Percentiles rank a stretch among this genome's conserved stretches.
Evolutionary conservation across 2,797 vertebrate genomes (phyloP).

Genomic region (Orestias chungarensis): DNA sequence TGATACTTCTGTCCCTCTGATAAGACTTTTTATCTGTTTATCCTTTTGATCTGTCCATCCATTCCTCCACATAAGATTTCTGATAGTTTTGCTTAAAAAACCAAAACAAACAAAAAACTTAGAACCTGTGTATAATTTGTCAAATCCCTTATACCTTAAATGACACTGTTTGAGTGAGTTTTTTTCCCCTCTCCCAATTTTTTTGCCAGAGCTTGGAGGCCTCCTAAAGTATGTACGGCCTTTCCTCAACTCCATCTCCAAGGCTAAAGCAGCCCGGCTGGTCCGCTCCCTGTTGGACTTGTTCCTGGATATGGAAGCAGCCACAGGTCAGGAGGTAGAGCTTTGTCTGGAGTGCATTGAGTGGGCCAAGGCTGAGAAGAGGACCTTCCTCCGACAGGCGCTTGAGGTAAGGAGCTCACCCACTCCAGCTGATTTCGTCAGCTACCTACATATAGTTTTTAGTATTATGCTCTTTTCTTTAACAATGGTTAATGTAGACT

Average conservation of each 20-base stretch:
- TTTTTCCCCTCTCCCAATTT: neutral
- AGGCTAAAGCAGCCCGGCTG: slow-evolving; percentile 95
- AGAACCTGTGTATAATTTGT: neutral
- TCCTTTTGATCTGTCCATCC: neutral
- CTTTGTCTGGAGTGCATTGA: slow-evolving; percentile 98
- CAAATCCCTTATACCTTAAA: too few species aligned
- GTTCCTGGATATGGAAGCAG: slow-evolving; percentile 98
- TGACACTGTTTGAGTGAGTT: too few species aligned
- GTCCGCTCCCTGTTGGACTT: slow-evolving; percentile 95
- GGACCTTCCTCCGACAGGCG: slow-evolving; percentile 97
- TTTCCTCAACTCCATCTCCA: slow-evolving; percentile 98
- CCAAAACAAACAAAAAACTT: too few species aligned
- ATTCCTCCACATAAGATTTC: neutral
- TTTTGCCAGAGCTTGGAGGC: slow-evolving; percentile 89
- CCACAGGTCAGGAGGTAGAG: slow-evolving; percentile 97
- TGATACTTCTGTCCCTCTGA: too few species aligned
- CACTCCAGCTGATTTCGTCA: neutral
- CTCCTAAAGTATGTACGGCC: slow-evolving; percentile 96
- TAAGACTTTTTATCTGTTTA: neutral
- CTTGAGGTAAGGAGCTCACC: slow-evolving; percentile 84
- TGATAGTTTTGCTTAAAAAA: neutral
- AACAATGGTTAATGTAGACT: too few species aligned
- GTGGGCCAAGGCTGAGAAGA: slow-evolving; percentile 98
- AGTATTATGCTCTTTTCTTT: neutral
- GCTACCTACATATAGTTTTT: neutral